A percentile compares a stretch with the other conserved stretches of the same genome.
phyloP scores from a whole-genome alignment of 2,888 invertebrate species.

The Autographa gamma region DNA sequence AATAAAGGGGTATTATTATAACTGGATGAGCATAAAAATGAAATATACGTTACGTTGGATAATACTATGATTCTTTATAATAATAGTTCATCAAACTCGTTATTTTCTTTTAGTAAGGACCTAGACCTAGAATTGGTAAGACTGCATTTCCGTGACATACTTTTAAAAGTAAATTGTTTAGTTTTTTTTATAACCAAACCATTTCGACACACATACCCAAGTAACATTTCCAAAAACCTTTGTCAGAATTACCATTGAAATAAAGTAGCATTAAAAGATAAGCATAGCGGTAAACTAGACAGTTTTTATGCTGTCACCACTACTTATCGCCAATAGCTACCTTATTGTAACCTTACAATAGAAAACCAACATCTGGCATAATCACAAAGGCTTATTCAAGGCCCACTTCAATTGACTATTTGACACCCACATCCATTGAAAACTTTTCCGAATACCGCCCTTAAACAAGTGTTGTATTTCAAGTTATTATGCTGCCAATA shows the following conservation, averaged over 20 bases:
- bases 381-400: slow-evolving; percentile 38
- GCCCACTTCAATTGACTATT: slow-evolving; percentile 30
- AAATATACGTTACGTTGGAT: slow-evolving; percentile 5
- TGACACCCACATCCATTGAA: slow-evolving; percentile 28
- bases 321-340: background rate
- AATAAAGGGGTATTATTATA: slow-evolving; percentile 29
- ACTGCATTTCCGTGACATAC: too few species aligned
- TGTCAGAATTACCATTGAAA: background rate
- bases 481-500: slow-evolving; percentile 51
- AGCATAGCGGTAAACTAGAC: background rate
- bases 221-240: background rate
- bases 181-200: too few species aligned
- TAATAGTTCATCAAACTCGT: background rate
- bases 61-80: slow-evolving; percentile 1
- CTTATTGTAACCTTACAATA: slow-evolving; percentile 9
- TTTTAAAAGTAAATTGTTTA: too few species aligned
- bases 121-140: background rate
- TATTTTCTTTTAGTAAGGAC: background rate
- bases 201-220: too few species aligned
- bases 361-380: slow-evolving; percentile 34
- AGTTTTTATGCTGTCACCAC: background rate
- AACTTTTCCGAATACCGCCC: slow-evolving; percentile 49
- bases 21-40: background rate
- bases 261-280: slow-evolving; percentile 2
- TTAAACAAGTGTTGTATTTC: slow-evolving; percentile 63